phyloP scores from a whole-genome alignment of 2,797 vertebrate genomes.

The Valencia hispanica region DNA sequence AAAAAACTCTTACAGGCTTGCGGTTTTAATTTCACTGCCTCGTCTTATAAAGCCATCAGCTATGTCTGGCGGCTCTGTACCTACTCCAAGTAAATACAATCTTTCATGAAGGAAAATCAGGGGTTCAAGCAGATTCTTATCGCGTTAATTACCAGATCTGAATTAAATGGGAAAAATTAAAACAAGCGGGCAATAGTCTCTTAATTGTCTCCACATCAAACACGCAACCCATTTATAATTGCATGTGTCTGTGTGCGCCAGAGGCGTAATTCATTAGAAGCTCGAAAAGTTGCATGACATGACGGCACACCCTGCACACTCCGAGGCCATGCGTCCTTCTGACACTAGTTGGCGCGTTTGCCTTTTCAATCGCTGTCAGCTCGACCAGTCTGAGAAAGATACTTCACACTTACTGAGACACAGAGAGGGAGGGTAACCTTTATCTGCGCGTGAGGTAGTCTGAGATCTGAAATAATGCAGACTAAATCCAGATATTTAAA shows the following conservation, averaged over 20 bases:
- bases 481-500: not conserved
- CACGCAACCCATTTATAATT: constrained; percentile 14
- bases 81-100: constrained; percentile 34
- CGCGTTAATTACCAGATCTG: constrained; percentile 46
- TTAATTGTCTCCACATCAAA: constrained; percentile 58
- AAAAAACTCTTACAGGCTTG: constrained; percentile 18
- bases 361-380: constrained; percentile 74
- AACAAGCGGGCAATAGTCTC: constrained; percentile 31
- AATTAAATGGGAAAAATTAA: constrained; percentile 41
- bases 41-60: constrained; percentile 22
- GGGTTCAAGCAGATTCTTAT: constrained; percentile 55
- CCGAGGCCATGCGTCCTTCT: constrained; percentile 52
- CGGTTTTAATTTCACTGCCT: constrained; percentile 40
- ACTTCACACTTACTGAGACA: constrained; percentile 51
- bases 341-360: constrained; percentile 87
- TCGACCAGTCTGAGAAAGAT: constrained; percentile 42
- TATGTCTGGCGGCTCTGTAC: constrained; percentile 26
- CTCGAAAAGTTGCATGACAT: constrained; percentile 37
- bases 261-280: constrained; percentile 56
- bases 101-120: constrained; percentile 53
- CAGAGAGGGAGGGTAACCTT: constrained; percentile 32
- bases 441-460: constrained; percentile 32
- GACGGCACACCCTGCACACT: constrained; percentile 56
- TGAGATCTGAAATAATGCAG: constrained; percentile 28
- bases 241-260: constrained; percentile 20